Evolutionary conservation across 2,113 vertebrate species (phyloP).

Genomic region (Oryzias curvinotus): DNA sequence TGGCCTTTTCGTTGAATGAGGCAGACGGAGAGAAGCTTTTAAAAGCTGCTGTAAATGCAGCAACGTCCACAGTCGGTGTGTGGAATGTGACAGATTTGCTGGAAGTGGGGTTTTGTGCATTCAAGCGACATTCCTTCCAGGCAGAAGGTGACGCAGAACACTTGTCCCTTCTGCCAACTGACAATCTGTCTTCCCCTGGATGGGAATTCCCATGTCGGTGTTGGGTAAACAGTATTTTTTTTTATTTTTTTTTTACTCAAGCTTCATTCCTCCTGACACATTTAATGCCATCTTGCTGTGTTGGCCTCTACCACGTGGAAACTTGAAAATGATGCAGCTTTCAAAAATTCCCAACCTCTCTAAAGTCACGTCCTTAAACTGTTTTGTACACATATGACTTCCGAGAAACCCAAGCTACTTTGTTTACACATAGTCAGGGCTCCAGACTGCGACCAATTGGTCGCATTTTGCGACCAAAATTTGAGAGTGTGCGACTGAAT

Average conservation of each 20-base stretch:
- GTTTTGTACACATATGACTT: neutral
- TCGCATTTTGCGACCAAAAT: too few relatives aligned
- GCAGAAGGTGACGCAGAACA: slow-evolving; percentile 49
- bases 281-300: neutral
- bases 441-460: too few relatives aligned
- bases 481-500: too few relatives aligned
- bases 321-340: neutral
- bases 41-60: slow-evolving; percentile 2
- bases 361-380: neutral
- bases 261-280: slow-evolving; percentile 3
- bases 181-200: slow-evolving; percentile 27
- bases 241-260: neutral
- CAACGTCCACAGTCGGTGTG: slow-evolving; percentile 52
- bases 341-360: neutral
- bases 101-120: slow-evolving; percentile 28
- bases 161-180: slow-evolving; percentile 32
- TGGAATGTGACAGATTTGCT: slow-evolving; percentile 46
- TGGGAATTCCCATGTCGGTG: slow-evolving; percentile 37
- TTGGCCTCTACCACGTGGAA: neutral
- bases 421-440: neutral
- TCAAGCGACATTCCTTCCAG: slow-evolving; percentile 12
- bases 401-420: neutral
- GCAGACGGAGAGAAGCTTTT: slow-evolving; percentile 1
- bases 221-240: slow-evolving; percentile 31
- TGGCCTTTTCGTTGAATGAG: slow-evolving; percentile 1